A percentile compares a stretch with the other conserved stretches of the same genome.
These are phyloP conservation scores for Eudemis profundana DNA, from an alignment of 2,888 invertebrate genomes.

Conservation along the genomic window DNA sequence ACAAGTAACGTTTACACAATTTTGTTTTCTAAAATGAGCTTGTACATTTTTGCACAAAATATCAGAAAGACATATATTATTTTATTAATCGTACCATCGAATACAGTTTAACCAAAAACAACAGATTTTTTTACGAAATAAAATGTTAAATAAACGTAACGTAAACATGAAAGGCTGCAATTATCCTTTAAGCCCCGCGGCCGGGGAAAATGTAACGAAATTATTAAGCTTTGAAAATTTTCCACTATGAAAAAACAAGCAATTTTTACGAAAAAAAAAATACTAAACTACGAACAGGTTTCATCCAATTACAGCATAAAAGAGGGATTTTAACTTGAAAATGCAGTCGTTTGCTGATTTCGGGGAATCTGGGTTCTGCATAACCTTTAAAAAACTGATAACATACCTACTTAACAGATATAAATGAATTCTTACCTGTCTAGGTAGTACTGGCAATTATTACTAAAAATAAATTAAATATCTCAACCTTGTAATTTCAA, in stretches of 20 bases:
- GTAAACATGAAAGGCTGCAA: not conserved
- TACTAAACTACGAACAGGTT: slow-evolving; percentile 10
- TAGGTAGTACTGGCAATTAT: too few species aligned
- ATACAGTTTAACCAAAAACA: not conserved
- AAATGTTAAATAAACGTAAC: slow-evolving; percentile 5
- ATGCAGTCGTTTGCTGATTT: slow-evolving; percentile 8
- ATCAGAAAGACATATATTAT: too few species aligned
- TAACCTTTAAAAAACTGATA: not conserved
- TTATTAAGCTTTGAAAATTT: slow-evolving; percentile 2
- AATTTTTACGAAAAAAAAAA: slow-evolving; percentile 20
- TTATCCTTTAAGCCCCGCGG: not conserved
- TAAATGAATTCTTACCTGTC: too few species aligned
- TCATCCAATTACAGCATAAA: slow-evolving; percentile 7
- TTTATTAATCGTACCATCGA: too few species aligned
- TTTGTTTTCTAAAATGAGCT: too few species aligned
- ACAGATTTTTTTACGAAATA: not conserved
- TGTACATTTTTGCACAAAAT: too few species aligned
- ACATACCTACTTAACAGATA: too few species aligned
- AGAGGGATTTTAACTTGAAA: slow-evolving; percentile 16
- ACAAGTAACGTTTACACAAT: too few species aligned
- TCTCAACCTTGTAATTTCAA: too few species aligned
- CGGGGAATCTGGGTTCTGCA: not conserved
- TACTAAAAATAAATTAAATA: too few species aligned
- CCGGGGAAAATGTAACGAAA: not conserved
- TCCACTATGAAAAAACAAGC: not conserved